A percentile compares a stretch with the other conserved stretches of the same genome.
Evolutionary conservation across 1,140 invertebrate species (phyloP).

Genomic region (Drosophila leontia): DNA sequence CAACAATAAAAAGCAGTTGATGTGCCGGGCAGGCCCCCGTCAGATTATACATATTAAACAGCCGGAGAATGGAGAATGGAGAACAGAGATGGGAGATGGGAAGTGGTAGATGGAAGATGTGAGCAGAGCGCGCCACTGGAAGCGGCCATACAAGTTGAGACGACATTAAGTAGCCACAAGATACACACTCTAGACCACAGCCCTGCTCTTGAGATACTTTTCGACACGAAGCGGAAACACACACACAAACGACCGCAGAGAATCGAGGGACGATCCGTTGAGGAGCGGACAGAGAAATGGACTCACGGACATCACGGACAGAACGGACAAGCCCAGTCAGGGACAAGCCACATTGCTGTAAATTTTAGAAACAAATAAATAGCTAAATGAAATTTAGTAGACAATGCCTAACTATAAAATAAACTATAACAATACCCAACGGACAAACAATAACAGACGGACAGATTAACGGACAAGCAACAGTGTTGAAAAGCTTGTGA

Average conservation of each 20-base stretch:
- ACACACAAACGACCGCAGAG: slow-evolving; percentile 40
- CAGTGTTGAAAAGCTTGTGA: background rate
- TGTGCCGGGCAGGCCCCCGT: slow-evolving; percentile 31
- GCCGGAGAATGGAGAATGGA: slow-evolving; percentile 4
- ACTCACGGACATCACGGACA: slow-evolving; percentile 1
- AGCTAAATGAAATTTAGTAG: background rate
- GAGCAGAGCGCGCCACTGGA: slow-evolving; percentile 23
- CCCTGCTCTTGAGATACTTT: slow-evolving; percentile 80
- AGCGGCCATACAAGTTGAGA: slow-evolving; percentile 58
- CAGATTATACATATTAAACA: slow-evolving; percentile 53
- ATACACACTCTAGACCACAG: slow-evolving; percentile 66
- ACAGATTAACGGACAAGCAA: slow-evolving; percentile 1
- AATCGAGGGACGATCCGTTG: slow-evolving; percentile 46
- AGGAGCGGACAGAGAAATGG: slow-evolving; percentile 31
- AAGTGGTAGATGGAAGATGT: slow-evolving; percentile 3
- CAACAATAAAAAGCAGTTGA: slow-evolving; percentile 73
- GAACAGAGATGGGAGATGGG: background rate
- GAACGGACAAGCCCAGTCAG: background rate
- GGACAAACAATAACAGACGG: slow-evolving; percentile 11
- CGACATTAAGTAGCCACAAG: slow-evolving; percentile 68
- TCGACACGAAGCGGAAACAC: slow-evolving; percentile 79
- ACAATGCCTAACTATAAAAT: background rate
- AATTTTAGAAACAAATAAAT: background rate
- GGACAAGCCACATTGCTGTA: background rate
- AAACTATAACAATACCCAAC: too few relatives aligned